Evolutionary conservation across 2,888 invertebrate species (phyloP).

Genomic region (Tineola bisselliella): DNA sequence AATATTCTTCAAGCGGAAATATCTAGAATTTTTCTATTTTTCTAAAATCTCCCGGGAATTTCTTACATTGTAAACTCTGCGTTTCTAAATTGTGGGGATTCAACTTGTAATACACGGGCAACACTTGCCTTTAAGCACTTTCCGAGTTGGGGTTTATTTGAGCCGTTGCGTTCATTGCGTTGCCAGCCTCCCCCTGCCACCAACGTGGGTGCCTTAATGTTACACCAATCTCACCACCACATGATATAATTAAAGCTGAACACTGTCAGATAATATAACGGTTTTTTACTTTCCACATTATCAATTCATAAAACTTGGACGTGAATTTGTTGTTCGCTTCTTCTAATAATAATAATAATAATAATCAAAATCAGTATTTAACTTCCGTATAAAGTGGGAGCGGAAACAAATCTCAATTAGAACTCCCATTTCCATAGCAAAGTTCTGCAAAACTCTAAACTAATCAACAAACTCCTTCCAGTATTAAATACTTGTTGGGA

Average conservation of each 20-base stretch:
- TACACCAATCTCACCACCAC: no score
- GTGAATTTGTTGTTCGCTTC: no score
- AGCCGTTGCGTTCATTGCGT: no score
- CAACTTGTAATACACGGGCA: neutral
- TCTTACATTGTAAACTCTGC: neutral
- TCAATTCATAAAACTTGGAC: no score
- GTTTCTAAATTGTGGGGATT: neutral
- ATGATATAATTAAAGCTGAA: no score
- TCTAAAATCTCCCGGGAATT: neutral
- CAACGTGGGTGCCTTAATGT: no score
- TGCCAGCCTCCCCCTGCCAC: no score
- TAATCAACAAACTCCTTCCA: neutral
- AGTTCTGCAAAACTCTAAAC: neutral
- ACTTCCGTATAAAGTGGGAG: neutral
- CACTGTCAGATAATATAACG: no score
- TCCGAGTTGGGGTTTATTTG: neutral
- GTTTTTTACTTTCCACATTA: no score
- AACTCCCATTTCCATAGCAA: neutral
- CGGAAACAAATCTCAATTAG: conserved; percentile 3
- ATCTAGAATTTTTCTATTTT: neutral
- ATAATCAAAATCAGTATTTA: no score
- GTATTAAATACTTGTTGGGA: neutral
- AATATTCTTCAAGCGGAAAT: neutral
- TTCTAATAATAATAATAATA: no score
- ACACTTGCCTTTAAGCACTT: neutral